Evolutionary conservation across 2,113 vertebrate species (phyloP).

Genomic region (Trogon surrucura): DNA sequence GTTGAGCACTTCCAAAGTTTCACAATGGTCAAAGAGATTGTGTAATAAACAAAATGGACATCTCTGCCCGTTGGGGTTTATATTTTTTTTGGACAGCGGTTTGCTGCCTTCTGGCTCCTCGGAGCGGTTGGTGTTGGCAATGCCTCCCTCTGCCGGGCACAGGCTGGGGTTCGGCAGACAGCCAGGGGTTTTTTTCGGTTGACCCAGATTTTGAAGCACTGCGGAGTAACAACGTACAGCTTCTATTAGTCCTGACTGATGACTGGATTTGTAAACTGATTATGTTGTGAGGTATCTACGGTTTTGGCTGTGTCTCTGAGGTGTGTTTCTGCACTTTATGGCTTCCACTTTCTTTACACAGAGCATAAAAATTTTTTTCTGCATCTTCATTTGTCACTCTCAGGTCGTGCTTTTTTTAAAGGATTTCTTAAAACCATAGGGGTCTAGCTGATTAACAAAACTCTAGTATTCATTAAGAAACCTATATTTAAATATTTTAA

Average conservation of each 20-base stretch:
- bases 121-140: conserved; percentile 36
- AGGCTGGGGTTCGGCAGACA: neutral
- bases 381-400: neutral
- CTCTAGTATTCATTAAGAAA: neutral
- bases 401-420: accelerated
- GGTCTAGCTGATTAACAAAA: neutral
- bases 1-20: neutral
- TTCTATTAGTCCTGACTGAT: neutral
- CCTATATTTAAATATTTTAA: neutral
- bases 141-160: conserved; percentile 60
- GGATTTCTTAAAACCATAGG: neutral
- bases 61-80: neutral
- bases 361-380: neutral
- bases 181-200: neutral
- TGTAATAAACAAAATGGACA: neutral
- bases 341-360: neutral
- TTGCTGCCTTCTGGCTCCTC: neutral
- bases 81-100: neutral
- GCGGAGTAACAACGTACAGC: neutral
- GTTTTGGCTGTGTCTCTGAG: neutral
- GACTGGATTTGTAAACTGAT: neutral
- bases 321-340: neutral
- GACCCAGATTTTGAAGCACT: neutral
- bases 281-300: accelerated
- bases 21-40: neutral